Percentiles rank a stretch among this genome's conserved stretches.
These are phyloP conservation scores for Syrmaticus mikado DNA, from an alignment of 2,113 vertebrate species.

Conservation along the genomic window DNA sequence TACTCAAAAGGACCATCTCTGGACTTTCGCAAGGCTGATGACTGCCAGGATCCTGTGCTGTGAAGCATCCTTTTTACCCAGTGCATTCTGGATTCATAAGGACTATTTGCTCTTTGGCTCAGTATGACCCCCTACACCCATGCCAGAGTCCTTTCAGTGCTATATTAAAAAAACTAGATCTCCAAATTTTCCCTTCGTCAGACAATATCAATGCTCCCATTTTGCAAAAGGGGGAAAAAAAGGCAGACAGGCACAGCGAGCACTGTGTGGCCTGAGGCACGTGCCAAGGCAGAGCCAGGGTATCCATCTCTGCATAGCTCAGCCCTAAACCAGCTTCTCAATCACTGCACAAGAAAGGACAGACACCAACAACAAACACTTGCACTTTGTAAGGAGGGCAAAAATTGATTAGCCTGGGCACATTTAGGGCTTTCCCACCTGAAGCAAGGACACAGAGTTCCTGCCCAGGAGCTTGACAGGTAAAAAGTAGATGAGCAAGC, in stretches of 20 bases:
- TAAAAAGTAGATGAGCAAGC: not conserved
- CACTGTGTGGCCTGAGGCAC: not conserved
- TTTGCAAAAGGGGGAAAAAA: not conserved
- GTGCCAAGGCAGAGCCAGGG: not conserved
- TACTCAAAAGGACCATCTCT: not conserved
- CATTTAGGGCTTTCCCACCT: not conserved
- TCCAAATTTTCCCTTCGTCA: not conserved
- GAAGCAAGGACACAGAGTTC: not conserved
- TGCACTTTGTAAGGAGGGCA: rapidly evolving
- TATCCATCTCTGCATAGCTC: not conserved
- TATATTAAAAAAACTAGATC: not conserved
- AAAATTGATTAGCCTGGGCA: not conserved
- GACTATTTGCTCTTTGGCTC: not conserved
- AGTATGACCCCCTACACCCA: not conserved
- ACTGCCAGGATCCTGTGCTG: not conserved
- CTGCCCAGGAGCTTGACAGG: not conserved
- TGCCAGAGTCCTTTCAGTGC: not conserved
- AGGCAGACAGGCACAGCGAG: not conserved
- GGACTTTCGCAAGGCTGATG: rapidly evolving
- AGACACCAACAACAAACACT: not conserved
- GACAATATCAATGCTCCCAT: not conserved
- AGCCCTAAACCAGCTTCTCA: not conserved
- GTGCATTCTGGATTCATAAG: not conserved
- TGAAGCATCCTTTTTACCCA: not conserved
- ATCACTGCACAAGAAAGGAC: not conserved